Percentiles rank a stretch among this genome's conserved stretches.
Evolutionary conservation across 1,140 invertebrate genomes (phyloP).

Genomic region (Procambarus virginalis): DNA sequence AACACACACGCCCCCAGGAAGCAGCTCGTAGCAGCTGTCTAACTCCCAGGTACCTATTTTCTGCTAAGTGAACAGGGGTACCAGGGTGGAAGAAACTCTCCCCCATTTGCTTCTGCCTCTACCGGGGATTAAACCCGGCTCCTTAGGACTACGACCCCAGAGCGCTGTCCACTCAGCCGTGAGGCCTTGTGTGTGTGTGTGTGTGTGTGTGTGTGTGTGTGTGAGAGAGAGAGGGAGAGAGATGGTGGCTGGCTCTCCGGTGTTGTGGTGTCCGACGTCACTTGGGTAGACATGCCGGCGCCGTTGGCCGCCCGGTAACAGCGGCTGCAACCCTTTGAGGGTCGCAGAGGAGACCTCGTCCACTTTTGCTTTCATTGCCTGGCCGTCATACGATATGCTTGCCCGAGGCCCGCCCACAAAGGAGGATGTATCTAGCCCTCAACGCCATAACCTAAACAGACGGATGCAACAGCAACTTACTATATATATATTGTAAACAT

Average conservation of each 20-base stretch:
- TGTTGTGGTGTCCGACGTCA: slow-evolving; percentile 9
- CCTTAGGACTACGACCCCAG: too few relatives aligned
- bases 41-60: too few relatives aligned
- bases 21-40: too few relatives aligned
- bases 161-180: too few relatives aligned
- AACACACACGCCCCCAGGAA: too few relatives aligned
- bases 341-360: not conserved
- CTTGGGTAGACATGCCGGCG: not conserved
- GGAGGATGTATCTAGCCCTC: not conserved
- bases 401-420: not conserved
- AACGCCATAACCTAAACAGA: not conserved
- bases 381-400: not conserved
- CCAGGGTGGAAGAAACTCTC: too few relatives aligned
- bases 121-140: too few relatives aligned
- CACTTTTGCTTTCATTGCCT: slow-evolving; percentile 17
- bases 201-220: too few relatives aligned
- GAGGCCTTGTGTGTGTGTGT: too few relatives aligned
- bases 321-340: not conserved
- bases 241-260: too few relatives aligned
- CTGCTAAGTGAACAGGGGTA: too few relatives aligned
- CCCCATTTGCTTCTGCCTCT: too few relatives aligned
- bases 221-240: not conserved
- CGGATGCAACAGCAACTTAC: not conserved
- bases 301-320: not conserved
- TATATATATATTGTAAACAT: not conserved